Evolutionary conservation across 2,797 vertebrate species (phyloP).

Genomic region (Sebastes ruberrimus): DNA sequence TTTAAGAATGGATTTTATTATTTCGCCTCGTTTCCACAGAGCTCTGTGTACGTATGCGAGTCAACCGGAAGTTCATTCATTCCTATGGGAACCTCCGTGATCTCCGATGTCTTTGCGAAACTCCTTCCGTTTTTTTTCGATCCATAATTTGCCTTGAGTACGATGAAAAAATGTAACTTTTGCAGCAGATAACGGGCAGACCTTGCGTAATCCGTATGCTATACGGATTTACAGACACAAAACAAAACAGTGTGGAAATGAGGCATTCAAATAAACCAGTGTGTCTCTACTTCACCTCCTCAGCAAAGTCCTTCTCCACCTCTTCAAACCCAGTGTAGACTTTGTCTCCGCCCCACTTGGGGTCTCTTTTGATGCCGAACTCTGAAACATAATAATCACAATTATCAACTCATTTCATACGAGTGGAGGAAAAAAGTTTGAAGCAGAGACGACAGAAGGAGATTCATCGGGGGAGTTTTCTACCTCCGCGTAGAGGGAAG

Average conservation of each 20-base stretch:
- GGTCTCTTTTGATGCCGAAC: conserved; percentile 91
- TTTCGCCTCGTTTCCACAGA: no score
- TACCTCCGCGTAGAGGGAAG: conserved; percentile 93
- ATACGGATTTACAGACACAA: no score
- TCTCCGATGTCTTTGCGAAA: accelerated
- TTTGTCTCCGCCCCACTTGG: conserved; percentile 95
- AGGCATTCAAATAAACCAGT: not conserved
- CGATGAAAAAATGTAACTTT: accelerated
- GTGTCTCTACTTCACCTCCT: conserved; percentile 81
- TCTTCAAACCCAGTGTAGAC: conserved; percentile 87
- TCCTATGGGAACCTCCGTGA: no score
- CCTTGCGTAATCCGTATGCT: no score
- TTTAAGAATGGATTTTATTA: no score
- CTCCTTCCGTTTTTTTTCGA: no score
- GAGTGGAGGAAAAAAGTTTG: not conserved
- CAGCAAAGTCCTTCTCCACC: conserved; percentile 93
- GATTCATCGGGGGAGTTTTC: not conserved
- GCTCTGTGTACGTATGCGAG: no score
- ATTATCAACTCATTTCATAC: not conserved
- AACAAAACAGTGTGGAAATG: no score
- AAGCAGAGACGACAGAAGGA: not conserved
- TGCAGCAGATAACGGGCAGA: no score
- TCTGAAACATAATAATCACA: conserved; percentile 76
- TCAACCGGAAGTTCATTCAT: no score
- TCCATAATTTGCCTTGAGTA: no score